A percentile compares a stretch with the other conserved stretches of the same genome.
phyloP scores from a whole-genome alignment of 1,140 invertebrate species.

The Bombus consobrinus region DNA sequence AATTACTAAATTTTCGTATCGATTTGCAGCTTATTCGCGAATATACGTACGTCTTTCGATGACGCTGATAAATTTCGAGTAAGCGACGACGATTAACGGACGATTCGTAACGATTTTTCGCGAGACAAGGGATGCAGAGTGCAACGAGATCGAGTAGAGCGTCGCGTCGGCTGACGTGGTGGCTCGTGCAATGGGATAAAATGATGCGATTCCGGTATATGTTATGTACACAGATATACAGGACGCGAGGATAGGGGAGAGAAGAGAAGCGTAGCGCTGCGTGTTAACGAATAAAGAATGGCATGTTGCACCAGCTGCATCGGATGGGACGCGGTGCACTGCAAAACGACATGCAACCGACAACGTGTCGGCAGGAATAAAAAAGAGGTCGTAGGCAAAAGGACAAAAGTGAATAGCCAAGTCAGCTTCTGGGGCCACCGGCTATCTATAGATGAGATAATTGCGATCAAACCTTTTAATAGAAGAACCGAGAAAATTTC shows the following conservation, averaged over 20 bases:
- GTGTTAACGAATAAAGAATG: constrained; percentile 64
- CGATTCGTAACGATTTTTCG: neutral
- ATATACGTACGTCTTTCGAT: fast-evolving
- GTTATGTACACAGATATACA: neutral
- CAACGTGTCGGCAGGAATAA: constrained; percentile 47
- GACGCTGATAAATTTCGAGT: too few relatives aligned
- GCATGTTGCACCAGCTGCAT: constrained; percentile 54
- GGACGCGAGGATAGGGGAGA: too few relatives aligned
- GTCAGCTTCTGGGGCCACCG: constrained; percentile 9
- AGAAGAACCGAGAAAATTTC: neutral
- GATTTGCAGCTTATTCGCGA: too few relatives aligned
- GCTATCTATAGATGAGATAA: constrained; percentile 29
- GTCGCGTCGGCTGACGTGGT: neutral
- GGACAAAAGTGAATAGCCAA: constrained; percentile 28
- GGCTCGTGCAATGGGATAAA: neutral
- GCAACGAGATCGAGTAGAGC: neutral
- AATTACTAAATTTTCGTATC: fast-evolving
- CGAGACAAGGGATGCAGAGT: neutral
- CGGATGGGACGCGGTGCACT: constrained; percentile 43
- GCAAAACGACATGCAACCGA: constrained; percentile 53
- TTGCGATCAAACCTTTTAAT: constrained; percentile 26
- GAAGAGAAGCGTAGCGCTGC: constrained; percentile 4
- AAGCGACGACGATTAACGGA: too few relatives aligned
- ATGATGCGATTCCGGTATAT: constrained; percentile 31
- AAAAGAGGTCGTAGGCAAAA: constrained; percentile 30